Evolutionary conservation across 1,140 invertebrate genomes (phyloP).

Genomic region (Drosophila navojoa): DNA sequence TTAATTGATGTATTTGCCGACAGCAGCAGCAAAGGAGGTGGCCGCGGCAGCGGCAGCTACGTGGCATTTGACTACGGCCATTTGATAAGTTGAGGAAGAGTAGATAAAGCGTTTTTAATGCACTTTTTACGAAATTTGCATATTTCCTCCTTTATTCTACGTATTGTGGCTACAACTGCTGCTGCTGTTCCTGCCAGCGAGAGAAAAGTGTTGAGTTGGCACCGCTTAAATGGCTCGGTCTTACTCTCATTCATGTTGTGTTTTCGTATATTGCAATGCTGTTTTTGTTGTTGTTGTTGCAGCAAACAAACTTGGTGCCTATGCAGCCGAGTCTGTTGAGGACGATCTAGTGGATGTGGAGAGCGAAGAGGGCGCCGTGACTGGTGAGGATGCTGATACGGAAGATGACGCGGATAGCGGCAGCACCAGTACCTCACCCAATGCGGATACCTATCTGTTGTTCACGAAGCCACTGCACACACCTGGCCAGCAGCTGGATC

Average conservation of each 20-base stretch:
- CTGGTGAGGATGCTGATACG: slow-evolving; percentile 87
- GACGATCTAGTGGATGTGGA: slow-evolving; percentile 91
- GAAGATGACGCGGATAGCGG: slow-evolving; percentile 87
- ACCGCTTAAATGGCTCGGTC: slow-evolving; percentile 7
- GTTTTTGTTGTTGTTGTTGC: slow-evolving; percentile 30
- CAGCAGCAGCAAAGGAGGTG: not conserved
- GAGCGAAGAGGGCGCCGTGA: slow-evolving; percentile 87
- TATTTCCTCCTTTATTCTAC: not conserved
- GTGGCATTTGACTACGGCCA: slow-evolving; percentile 32
- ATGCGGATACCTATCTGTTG: slow-evolving; percentile 95
- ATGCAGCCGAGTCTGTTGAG: slow-evolving; percentile 90
- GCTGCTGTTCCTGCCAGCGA: not conserved
- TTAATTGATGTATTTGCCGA: slow-evolving; percentile 3
- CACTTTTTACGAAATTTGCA: not conserved
- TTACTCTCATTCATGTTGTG: slow-evolving; percentile 46
- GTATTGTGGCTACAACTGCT: not conserved
- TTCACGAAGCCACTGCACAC: slow-evolving; percentile 92
- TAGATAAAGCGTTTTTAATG: not conserved
- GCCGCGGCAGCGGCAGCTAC: slow-evolving; percentile 30
- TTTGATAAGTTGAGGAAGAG: not conserved
- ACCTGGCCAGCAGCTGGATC: slow-evolving; percentile 75
- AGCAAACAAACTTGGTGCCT: slow-evolving; percentile 87
- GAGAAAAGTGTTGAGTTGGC: slow-evolving; percentile 72
- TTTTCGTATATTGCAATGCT: not conserved
- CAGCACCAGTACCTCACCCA: slow-evolving; percentile 91